Evolutionary conservation across 2,888 invertebrate species (phyloP).

Genomic region (Pachliopta kotzebuea): DNA sequence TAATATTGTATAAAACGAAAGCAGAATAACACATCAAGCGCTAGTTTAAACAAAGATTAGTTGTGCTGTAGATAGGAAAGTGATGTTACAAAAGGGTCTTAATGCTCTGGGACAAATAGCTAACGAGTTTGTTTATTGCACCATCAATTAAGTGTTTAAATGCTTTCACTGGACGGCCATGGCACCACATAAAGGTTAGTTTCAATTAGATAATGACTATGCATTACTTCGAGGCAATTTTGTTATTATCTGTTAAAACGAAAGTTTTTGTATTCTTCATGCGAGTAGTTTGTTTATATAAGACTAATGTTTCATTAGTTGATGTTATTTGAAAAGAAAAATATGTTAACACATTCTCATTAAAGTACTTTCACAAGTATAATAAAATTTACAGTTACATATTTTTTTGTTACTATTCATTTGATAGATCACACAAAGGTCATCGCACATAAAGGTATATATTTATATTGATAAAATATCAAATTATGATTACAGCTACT

Average conservation of each 20-base stretch:
- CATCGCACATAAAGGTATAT: too few species aligned
- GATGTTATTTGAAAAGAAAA: not conserved
- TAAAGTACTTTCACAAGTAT: not conserved
- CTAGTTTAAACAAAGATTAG: not conserved
- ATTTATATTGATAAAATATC: too few species aligned
- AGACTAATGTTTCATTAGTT: not conserved
- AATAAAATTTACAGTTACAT: not conserved
- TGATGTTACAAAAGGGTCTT: slow-evolving; percentile 2
- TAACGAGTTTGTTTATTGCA: slow-evolving; percentile 27
- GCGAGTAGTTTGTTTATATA: not conserved
- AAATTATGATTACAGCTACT: too few species aligned
- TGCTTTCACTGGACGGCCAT: slow-evolving; percentile 26
- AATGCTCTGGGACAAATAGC: slow-evolving; percentile 21
- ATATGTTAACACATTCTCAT: not conserved
- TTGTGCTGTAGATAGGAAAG: slow-evolving; percentile 5
- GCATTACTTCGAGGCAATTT: slow-evolving; percentile 20
- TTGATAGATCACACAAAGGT: too few species aligned
- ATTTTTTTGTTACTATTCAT: too few species aligned
- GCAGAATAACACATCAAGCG: slow-evolving; percentile 7
- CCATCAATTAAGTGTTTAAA: slow-evolving; percentile 27
- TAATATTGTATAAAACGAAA: slow-evolving; percentile 14
- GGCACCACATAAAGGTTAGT: slow-evolving; percentile 24
- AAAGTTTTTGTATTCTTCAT: not conserved
- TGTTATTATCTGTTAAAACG: slow-evolving; percentile 6
- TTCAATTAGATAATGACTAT: slow-evolving; percentile 33